phyloP scores from a whole-genome alignment of 2,113 vertebrate species.

The Lonchura striata region DNA sequence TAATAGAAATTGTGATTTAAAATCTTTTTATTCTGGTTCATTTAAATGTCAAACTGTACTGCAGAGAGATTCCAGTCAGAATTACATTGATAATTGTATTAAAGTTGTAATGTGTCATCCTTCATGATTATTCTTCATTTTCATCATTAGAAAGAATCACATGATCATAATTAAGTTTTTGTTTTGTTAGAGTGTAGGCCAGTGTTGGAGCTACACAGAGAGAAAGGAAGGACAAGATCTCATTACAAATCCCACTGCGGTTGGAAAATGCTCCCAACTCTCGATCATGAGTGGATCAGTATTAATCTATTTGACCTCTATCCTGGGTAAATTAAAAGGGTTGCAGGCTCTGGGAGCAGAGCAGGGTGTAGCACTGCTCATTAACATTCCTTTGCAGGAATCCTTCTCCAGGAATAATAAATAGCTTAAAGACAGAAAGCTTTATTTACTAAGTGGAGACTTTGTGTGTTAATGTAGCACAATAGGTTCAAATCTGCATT shows the following conservation, averaged over 20 bases:
- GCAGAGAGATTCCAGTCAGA: background rate
- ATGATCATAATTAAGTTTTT: background rate
- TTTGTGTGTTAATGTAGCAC: background rate
- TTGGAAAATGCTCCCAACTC: background rate
- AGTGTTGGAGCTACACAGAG: background rate
- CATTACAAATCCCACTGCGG: background rate
- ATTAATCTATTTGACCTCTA: background rate
- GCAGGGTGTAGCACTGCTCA: background rate
- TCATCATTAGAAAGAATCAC: conserved; percentile 4
- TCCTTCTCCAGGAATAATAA: background rate
- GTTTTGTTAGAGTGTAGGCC: background rate
- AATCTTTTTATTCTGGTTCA: background rate
- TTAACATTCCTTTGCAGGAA: background rate
- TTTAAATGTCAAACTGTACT: background rate
- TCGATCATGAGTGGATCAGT: rapidly evolving
- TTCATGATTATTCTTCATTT: background rate
- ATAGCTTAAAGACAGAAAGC: background rate
- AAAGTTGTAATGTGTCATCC: background rate
- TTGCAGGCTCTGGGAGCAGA: background rate
- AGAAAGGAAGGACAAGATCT: background rate
- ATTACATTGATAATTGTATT: background rate
- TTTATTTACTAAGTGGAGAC: background rate
- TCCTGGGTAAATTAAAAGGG: background rate
- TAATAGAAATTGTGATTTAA: background rate
- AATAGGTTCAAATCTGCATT: background rate